Evolutionary conservation across 2,888 invertebrate genomes (phyloP), one percentile per base, ranked within the genome.

Genomic region (Drosophila villosipedis): DNA sequence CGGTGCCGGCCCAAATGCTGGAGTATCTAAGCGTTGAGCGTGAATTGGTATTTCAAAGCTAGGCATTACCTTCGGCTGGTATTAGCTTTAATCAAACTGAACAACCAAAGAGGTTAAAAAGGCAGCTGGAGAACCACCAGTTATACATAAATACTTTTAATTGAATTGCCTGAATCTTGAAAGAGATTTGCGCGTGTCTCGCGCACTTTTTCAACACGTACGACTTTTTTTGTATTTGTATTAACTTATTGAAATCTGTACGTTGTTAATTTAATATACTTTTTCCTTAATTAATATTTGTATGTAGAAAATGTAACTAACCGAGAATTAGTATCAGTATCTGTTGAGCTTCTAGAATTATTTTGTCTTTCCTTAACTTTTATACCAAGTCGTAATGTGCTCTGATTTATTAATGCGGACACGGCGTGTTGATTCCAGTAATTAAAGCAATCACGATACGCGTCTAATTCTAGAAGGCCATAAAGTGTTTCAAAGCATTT

Each of bases 1-100:
- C 96, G 73, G 94, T 97, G 83, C 95, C 95, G 72, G 91, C 92
- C 16, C 93, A 94, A 76, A 92, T 95, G 78, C 94, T 94, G 78
- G 94, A 94, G 77, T 95, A 95, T 93, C 93, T 95, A 68, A 93
- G 94, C 84, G 94, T 94, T 74, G 89, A 89, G 62, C 82, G 91
- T 59, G 93, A 91, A 71, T 81, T 93, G 76, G 92, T 93, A 66
- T 93, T 93, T 80, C 92, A 92, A 75, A 91, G 91, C 73, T 91
- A 89, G 65, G 54, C 65, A 41, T 30, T 30, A 31, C 43, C 28
- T 43, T 49, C 49, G 65, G 49, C 73, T 78, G 90, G 84, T 84
- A 73, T 69, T 60, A 85, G 85, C 90, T 85, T 85, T 85, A 85
- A 60, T 54, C 67, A 47, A 72, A 66, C 47, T 65, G 60, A 72